Evolutionary conservation across 2,888 invertebrate species (phyloP).

Genomic region (Nomada fucata): DNA sequence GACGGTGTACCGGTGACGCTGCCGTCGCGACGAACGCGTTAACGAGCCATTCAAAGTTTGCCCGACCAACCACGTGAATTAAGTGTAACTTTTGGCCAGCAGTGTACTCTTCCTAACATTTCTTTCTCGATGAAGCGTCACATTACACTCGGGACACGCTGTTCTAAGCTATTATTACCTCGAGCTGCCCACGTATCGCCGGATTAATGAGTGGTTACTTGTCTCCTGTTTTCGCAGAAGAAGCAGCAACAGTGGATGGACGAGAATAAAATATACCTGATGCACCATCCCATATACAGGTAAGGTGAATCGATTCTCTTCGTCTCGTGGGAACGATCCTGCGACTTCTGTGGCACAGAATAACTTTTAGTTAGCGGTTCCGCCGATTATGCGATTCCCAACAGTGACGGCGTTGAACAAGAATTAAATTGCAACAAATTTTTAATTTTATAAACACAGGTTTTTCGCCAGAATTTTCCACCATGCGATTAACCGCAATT

Average conservation of each 20-base stretch:
- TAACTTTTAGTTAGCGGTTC: slow-evolving; percentile 6
- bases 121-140: slow-evolving; percentile 18
- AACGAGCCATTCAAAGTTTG: too few species aligned
- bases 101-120: slow-evolving; percentile 8
- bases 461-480: too few species aligned
- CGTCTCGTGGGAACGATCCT: slow-evolving; percentile 22
- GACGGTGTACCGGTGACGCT: too few species aligned
- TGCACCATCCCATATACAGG: slow-evolving; percentile 97
- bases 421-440: too few species aligned
- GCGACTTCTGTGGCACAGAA: slow-evolving; percentile 7
- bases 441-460: too few species aligned
- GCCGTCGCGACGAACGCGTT: too few species aligned
- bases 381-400: slow-evolving; percentile 7
- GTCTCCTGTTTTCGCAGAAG: slow-evolving; percentile 86
- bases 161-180: not conserved
- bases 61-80: too few species aligned
- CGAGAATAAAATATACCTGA: slow-evolving; percentile 89
- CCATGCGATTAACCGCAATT: too few species aligned
- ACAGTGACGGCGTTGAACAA: not conserved
- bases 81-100: not conserved
- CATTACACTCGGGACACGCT: not conserved
- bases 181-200: slow-evolving; percentile 7
- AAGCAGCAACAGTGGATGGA: slow-evolving; percentile 90
- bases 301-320: slow-evolving; percentile 73
- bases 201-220: slow-evolving; percentile 49